Conservation (phyloP, 2,888 invertebrate genomes). For the Plutella xylostella region DNA sequence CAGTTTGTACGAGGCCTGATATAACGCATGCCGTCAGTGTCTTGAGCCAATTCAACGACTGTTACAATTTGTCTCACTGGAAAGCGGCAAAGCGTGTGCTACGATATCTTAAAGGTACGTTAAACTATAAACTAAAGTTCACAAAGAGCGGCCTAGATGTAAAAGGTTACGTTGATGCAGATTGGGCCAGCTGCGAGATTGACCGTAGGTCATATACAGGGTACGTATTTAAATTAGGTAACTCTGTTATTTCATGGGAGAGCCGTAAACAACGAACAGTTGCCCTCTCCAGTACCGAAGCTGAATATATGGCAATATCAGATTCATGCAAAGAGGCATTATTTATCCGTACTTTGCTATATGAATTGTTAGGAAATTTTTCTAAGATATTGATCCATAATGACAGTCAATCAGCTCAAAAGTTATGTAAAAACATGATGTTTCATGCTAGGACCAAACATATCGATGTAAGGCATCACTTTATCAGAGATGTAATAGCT, state of each 20-base stretch:
- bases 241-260: conserved; percentile 6
- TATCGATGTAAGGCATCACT: too few species aligned
- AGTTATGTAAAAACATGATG: background rate
- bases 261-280: conserved; percentile 6
- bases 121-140: conserved; percentile 17
- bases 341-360: conserved; percentile 4
- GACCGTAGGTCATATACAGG: conserved; percentile 7
- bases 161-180: conserved; percentile 10
- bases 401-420: conserved; percentile 1
- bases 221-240: conserved; percentile 2
- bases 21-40: conserved; percentile 17
- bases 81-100: conserved; percentile 15
- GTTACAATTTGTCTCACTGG: conserved; percentile 15
- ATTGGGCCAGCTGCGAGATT: conserved; percentile 5
- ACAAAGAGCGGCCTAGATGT: conserved; percentile 2
- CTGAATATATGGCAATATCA: conserved; percentile 7
- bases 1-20: conserved; percentile 17
- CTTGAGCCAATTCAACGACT: conserved; percentile 21
- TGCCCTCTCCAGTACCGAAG: conserved; percentile 5
- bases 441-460: background rate
- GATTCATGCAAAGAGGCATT: conserved; percentile 8
- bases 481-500: too few species aligned
- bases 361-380: conserved; percentile 1
- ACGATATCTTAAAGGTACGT: conserved; percentile 15
- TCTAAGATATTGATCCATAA: background rate